phyloP scores from a whole-genome alignment of 2,113 vertebrate genomes.

The Excalfactoria chinensis region DNA sequence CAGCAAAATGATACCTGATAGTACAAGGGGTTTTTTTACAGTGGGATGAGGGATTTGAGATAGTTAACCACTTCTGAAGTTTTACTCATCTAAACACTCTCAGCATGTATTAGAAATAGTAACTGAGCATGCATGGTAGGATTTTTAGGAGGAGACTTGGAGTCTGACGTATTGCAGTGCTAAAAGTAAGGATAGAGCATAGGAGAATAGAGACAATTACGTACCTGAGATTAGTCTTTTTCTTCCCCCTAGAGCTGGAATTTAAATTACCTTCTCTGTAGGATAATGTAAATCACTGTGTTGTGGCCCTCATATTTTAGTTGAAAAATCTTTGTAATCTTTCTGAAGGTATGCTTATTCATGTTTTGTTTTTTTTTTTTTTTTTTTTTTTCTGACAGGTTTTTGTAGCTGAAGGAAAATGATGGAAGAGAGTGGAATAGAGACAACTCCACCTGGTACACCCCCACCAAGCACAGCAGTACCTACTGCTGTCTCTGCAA shows the following conservation, averaged over 20 bases:
- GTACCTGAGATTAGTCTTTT: neutral
- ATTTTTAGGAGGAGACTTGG: neutral
- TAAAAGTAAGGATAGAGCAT: neutral
- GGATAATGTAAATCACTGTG: neutral
- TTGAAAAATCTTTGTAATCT: neutral
- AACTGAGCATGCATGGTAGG: neutral
- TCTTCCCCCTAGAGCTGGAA: neutral
- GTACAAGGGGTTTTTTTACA: neutral
- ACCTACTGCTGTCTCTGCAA: neutral
- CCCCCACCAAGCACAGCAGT: slow-evolving; percentile 76
- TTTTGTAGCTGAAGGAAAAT: slow-evolving; percentile 80
- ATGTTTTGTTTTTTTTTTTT: no score
- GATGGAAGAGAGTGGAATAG: slow-evolving; percentile 99
- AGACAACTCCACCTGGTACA: slow-evolving; percentile 90
- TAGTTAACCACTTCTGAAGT: neutral
- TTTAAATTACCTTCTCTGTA: neutral
- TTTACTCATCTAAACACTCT: neutral
- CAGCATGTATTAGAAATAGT: neutral
- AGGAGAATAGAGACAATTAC: neutral
- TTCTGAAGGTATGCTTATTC: neutral
- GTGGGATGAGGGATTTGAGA: neutral
- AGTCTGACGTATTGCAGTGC: neutral
- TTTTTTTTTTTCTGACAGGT: slow-evolving; percentile 13
- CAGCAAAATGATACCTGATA: neutral
- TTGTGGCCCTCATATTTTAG: neutral